Evolutionary conservation across 1,140 invertebrate species (phyloP).

Genomic region (Aphis craccivora): DNA sequence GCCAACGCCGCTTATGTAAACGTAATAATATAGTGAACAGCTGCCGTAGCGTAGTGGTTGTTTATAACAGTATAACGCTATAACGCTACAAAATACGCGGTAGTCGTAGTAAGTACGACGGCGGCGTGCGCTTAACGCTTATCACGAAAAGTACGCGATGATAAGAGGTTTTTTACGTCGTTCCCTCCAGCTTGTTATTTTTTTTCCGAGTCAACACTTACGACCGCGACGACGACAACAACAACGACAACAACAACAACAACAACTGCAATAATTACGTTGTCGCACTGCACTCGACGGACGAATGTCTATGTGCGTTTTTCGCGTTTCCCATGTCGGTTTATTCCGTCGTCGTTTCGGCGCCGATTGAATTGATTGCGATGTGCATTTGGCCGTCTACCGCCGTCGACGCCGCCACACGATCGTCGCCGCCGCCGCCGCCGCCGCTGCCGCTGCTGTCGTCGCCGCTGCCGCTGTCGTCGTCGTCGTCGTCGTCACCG

Average conservation of each 20-base stretch:
- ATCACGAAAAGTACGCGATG: background rate
- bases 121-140: background rate
- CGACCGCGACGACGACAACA: background rate
- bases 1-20: background rate
- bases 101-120: background rate
- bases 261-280: background rate
- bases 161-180: background rate
- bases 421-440: background rate
- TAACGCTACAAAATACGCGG: too few species aligned
- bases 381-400: background rate
- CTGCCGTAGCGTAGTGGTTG: background rate
- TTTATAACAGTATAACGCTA: too few species aligned
- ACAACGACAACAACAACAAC: background rate
- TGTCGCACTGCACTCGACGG: too few species aligned
- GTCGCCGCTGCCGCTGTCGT: too few species aligned
- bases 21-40: too few species aligned
- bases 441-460: background rate
- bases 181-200: conserved; percentile 1
- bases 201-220: background rate
- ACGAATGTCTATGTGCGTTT: background rate
- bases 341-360: background rate
- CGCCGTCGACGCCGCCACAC: background rate
- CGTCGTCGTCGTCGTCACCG: background rate
- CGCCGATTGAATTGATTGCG: background rate
- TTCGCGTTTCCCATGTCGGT: background rate